Percentiles rank a stretch among this genome's conserved stretches.
Conservation (phyloP, 2,113 vertebrate genomes). For the Lepisosteus osseus region DNA sequence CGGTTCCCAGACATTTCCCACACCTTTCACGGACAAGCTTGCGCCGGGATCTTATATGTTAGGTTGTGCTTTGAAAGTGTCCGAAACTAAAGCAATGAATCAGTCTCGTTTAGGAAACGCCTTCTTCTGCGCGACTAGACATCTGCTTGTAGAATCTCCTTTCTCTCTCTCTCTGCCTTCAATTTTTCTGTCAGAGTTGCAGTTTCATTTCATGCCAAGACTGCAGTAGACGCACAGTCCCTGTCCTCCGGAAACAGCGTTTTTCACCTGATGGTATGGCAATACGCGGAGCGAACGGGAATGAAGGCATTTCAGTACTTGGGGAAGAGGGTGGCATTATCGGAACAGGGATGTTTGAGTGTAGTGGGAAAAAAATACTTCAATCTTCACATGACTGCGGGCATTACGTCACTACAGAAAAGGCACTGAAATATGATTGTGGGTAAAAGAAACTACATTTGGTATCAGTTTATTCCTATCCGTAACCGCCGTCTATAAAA, state of each 20-base stretch:
- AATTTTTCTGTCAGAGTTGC: slow-evolving; percentile 8
- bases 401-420: slow-evolving; percentile 28
- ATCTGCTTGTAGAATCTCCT: slow-evolving; percentile 2
- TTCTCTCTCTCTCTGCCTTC: not conserved
- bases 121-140: not conserved
- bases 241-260: slow-evolving; percentile 42
- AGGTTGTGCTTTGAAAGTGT: slow-evolving; percentile 33
- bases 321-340: not conserved
- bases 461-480: too few relatives aligned
- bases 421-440: too few relatives aligned
- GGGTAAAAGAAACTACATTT: too few relatives aligned
- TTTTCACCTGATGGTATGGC: slow-evolving; percentile 18
- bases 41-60: not conserved
- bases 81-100: slow-evolving; percentile 34
- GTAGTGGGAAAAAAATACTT: slow-evolving; percentile 13
- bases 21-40: slow-evolving; percentile 23
- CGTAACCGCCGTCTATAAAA: too few relatives aligned
- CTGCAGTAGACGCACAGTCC: slow-evolving; percentile 35
- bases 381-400: slow-evolving; percentile 31
- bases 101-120: slow-evolving; percentile 5
- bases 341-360: slow-evolving; percentile 13
- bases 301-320: not conserved
- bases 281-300: slow-evolving; percentile 2
- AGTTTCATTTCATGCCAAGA: slow-evolving; percentile 21
- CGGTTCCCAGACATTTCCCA: slow-evolving; percentile 68